Evolutionary conservation across 2,113 vertebrate species (phyloP).

Genomic region (Hypomesus transpacificus): DNA sequence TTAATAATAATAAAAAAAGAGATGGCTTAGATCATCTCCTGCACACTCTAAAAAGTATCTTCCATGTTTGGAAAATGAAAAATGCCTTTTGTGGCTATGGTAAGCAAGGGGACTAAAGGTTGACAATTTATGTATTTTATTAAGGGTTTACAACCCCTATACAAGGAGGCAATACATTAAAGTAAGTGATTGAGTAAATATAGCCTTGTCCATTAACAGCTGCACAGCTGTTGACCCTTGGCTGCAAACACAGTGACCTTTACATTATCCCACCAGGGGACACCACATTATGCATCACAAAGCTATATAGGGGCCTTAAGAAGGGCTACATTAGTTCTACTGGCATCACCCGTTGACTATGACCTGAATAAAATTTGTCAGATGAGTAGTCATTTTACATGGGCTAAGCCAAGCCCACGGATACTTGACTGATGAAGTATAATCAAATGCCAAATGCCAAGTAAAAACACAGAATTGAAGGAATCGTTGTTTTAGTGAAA

Average conservation of each 20-base stretch:
- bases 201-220: constrained; percentile 35
- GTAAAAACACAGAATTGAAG: no score
- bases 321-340: no score
- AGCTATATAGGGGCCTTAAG: not conserved
- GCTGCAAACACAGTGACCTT: constrained; percentile 41
- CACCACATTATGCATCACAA: constrained; percentile 44
- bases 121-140: constrained; percentile 32
- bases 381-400: no score
- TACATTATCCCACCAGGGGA: constrained; percentile 59
- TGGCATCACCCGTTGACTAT: no score
- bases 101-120: constrained; percentile 38
- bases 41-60: constrained; percentile 38
- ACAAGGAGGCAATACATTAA: constrained; percentile 37
- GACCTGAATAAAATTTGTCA: no score
- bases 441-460: no score
- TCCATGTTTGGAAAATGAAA: constrained; percentile 44
- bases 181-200: constrained; percentile 36
- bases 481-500: no score
- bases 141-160: constrained; percentile 4
- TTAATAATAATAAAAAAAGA: constrained; percentile 12
- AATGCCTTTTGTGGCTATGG: constrained; percentile 46
- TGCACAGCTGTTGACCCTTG: constrained; percentile 27
- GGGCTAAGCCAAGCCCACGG: no score
- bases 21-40: constrained; percentile 2
- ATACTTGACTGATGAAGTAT: no score